Base-by-base conservation (phyloP, 2,113 vertebrate genomes). In the Pyxicephalus adspersus region DNA sequence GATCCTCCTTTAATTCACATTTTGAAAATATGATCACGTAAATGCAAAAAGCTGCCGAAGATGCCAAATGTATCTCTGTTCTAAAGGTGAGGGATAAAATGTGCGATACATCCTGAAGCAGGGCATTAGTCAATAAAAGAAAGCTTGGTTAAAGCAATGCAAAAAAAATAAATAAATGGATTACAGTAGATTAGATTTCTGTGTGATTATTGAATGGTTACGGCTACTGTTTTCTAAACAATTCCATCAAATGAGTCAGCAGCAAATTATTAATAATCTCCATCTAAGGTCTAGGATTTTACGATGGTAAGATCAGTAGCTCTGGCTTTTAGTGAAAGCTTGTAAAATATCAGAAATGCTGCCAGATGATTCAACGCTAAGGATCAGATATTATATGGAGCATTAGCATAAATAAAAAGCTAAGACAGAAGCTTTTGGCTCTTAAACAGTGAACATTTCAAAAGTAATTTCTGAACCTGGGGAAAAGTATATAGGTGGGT, bases 221-320 rank as follows among this genome's bases (percentile, higher is more conserved):
- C 50, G 34, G 51, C 16, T 71, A 68, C 19, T 29, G 22, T 29
- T 71, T 20, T 61, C 58, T 54, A 26, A 72, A 64, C 34, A 55
- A 64, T 64, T 31, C 25, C 19, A 50, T 63, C 6, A 64, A 60
- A 58, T 70, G 15, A 64, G 58, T 61, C 15, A 51, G 3, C 13
- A 26, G 61, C 29, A 25, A 71, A 51, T 70, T 31, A 45, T 19
- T 60, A 60, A 4, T 80, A 80, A 80, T 80, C 65, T 60, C 18
- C 20, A 31, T 55, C 58, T 31, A 45, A 38, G 17, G 15, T 25
- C 22, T 13, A 15, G 34, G 55, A 25, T 26, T 70, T 45, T 60
- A 68, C 4, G 51, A 55, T 55, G 70, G 25, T 61, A 61, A 51
- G 22, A 70, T 58, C 52, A 13, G 4, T n/a, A 20, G 19, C 45